Evolutionary conservation across 2,113 vertebrate species (phyloP).

Genomic region (Nesoenas mayeri): DNA sequence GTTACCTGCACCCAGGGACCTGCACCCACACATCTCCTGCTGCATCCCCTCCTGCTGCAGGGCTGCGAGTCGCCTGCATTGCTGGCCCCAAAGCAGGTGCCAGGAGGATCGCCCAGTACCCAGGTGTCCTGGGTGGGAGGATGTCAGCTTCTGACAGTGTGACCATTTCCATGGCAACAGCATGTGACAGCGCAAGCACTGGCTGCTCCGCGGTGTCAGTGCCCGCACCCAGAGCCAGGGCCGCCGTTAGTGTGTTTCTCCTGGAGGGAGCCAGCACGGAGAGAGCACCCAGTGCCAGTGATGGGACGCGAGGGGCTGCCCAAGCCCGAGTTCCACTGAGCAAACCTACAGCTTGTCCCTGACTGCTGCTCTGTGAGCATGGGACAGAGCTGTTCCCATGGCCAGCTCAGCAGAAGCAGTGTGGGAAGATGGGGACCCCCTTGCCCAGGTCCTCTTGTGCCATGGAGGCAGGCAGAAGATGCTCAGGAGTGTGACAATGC

Average conservation of each 20-base stretch:
- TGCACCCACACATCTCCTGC: neutral
- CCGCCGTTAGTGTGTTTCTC: accelerated
- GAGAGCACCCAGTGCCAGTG: accelerated
- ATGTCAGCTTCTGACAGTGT: neutral
- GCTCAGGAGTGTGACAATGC: neutral
- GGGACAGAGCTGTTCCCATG: neutral
- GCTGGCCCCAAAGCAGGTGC: neutral
- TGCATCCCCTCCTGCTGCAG: neutral
- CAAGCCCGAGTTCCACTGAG: accelerated
- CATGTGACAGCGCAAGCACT: neutral
- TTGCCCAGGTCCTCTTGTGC: accelerated
- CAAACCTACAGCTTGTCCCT: neutral
- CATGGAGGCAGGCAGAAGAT: neutral
- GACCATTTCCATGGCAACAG: constrained; percentile 47
- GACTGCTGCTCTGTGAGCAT: accelerated
- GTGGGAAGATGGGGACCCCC: accelerated
- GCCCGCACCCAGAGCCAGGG: neutral
- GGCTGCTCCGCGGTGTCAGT: neutral
- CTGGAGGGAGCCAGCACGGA: accelerated
- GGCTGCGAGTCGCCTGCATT: neutral
- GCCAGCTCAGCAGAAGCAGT: accelerated
- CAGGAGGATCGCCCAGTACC: accelerated
- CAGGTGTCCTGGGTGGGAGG: neutral
- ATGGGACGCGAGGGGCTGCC: accelerated
- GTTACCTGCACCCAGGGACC: neutral